phyloP scores from a whole-genome alignment of 1,140 invertebrate species.

The Drosophila grimshawi region DNA sequence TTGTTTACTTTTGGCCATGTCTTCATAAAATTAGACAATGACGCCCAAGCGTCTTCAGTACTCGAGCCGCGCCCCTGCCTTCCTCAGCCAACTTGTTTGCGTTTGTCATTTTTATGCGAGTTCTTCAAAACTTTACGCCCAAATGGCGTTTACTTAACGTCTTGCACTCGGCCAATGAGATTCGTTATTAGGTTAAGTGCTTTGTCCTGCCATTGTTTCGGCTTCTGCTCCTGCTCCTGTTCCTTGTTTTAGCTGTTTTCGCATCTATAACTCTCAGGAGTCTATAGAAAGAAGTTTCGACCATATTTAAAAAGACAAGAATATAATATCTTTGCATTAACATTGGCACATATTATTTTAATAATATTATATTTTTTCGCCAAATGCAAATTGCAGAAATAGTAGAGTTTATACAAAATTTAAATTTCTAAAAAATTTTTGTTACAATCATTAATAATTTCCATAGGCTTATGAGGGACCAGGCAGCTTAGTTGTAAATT shows the following conservation, averaged over 20 bases:
- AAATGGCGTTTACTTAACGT: constrained; percentile 80
- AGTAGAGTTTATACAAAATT: no score
- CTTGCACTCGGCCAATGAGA: constrained; percentile 55
- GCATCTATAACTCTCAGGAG: neutral
- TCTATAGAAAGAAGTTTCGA: neutral
- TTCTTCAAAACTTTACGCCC: constrained; percentile 75
- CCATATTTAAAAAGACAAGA: no score
- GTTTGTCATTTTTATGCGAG: constrained; percentile 81
- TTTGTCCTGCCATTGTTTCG: constrained; percentile 34
- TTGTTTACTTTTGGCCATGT: constrained; percentile 51
- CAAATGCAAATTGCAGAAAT: no score
- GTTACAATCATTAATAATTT: no score
- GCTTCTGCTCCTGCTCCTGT: neutral
- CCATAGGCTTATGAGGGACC: no score
- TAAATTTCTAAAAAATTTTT: no score
- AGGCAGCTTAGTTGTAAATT: no score
- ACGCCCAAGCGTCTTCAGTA: constrained; percentile 21
- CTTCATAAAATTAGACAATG: constrained; percentile 75
- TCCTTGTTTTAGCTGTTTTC: neutral
- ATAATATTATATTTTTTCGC: no score
- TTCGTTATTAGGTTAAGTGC: constrained; percentile 79
- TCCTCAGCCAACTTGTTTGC: constrained; percentile 29
- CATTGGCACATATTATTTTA: no score
- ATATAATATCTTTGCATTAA: no score
- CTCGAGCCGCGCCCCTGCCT: constrained; percentile 3